Evolutionary conservation across 2,888 invertebrate genomes (phyloP), one percentile per base, ranked within the genome.

Genomic region (Papilio gigon): DNA sequence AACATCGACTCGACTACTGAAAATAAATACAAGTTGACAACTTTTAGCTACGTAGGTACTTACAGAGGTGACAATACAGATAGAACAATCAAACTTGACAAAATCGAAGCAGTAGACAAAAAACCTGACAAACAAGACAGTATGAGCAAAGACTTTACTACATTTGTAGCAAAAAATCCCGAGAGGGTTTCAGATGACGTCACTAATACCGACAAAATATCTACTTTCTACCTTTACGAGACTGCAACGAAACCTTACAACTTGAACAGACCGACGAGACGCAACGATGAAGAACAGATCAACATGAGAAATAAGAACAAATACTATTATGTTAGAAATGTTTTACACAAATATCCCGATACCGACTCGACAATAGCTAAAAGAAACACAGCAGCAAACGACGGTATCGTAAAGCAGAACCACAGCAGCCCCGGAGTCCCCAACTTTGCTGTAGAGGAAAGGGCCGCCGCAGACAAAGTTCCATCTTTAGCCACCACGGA

Each of bases 21-120:
- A 74, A 88, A 89, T 74, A 75, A 85, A 56, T 88, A 89, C 73
- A 92, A 90, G 83, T 81, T 93, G 65, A 84, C 91, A 65, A 93
- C 92, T 72, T 93, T 93, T 74, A 88, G 91, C 27, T 92, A 92
- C 71, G 87, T 92, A 73, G 92, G 92, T 9, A 92, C 85, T 67
- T 92, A 91, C 73, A 90, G 80, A 83, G 88, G 89, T 35, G 77
- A 77, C 71, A 68, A 71, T 64, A 35, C 69, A 58, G 73, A 72
- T 35, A 71, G 72, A 50, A 44, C 67, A 25, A 72, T 71, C 75
- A 71, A 75, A 65, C 42, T 22, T 30, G 44, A 76, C 73, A 65
- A 74, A 50, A 33, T 17, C 9, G 66, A 71, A 14, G 12, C 22
- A 44, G n/a, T 1, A 11, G 20, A 65, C 44, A 30, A 76, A 60